Conservation (phyloP, 2,888 invertebrate genomes). For the Agonum fuliginosum region DNA sequence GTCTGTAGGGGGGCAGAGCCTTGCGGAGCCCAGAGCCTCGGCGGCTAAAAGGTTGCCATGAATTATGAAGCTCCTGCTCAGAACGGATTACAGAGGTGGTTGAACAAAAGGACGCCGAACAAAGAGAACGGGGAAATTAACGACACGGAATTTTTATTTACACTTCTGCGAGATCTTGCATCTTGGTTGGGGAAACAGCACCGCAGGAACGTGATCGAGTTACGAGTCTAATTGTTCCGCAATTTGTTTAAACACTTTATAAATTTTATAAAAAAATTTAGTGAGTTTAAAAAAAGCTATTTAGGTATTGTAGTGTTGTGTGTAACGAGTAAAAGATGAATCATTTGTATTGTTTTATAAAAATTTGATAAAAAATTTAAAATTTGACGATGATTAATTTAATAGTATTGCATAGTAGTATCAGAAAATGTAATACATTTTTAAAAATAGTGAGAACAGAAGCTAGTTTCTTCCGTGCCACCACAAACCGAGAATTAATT, state of each 20-base stretch:
- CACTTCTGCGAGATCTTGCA: conserved; percentile 27
- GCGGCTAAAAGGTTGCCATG: conserved; percentile 54
- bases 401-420: no score
- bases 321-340: no score
- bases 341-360: no score
- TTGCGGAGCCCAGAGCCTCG: neutral
- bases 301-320: no score
- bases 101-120: conserved; percentile 48
- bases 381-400: no score
- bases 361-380: no score
- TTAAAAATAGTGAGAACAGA: no score
- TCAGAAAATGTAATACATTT: no score
- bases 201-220: conserved; percentile 8
- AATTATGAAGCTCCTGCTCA: conserved; percentile 52
- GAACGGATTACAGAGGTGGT: conserved; percentile 51
- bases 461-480: no score
- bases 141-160: conserved; percentile 48
- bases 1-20: neutral
- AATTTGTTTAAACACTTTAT: neutral
- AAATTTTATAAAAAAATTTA: neutral
- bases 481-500: no score
- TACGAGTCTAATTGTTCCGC: neutral
- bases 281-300: neutral
- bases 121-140: conserved; percentile 46
- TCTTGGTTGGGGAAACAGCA: neutral